These are phyloP conservation scores for Mobula birostris DNA, from an alignment of 2,113 vertebrate species.

Conservation along the genomic window DNA sequence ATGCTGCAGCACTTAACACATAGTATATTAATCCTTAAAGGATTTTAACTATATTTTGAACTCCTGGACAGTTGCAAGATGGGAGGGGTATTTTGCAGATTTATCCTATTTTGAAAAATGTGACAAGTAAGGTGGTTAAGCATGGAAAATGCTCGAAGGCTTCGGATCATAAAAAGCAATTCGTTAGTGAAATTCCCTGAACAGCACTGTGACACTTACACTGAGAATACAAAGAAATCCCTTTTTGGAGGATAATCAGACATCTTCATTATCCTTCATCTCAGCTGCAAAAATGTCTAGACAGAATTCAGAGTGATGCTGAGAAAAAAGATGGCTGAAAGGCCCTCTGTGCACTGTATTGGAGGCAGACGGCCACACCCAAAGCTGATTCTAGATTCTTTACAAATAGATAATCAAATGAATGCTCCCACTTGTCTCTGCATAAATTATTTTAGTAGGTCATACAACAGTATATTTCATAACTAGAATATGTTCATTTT, in stretches of 20 bases:
- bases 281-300: conserved; percentile 25
- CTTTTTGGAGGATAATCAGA: not conserved
- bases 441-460: not conserved
- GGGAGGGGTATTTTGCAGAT: not conserved
- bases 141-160: conserved; percentile 21
- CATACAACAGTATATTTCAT: no score
- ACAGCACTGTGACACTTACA: not conserved
- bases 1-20: not conserved
- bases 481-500: not conserved
- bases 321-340: conserved; percentile 70
- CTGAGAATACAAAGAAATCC: not conserved
- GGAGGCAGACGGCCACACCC: conserved; percentile 60
- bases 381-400: conserved; percentile 46
- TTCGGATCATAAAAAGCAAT: not conserved
- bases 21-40: not conserved
- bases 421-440: conserved; percentile 40
- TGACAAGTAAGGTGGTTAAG: not conserved
- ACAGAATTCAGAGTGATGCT: conserved; percentile 52
- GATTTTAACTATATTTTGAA: not conserved
- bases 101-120: not conserved
- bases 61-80: not conserved
- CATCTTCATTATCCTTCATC: not conserved
- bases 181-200: not conserved
- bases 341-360: conserved; percentile 43
- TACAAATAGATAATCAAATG: conserved; percentile 45